Conservation (phyloP, 37 sponge, comb jelly and placozoan species). For the Spongilla lacustris region DNA sequence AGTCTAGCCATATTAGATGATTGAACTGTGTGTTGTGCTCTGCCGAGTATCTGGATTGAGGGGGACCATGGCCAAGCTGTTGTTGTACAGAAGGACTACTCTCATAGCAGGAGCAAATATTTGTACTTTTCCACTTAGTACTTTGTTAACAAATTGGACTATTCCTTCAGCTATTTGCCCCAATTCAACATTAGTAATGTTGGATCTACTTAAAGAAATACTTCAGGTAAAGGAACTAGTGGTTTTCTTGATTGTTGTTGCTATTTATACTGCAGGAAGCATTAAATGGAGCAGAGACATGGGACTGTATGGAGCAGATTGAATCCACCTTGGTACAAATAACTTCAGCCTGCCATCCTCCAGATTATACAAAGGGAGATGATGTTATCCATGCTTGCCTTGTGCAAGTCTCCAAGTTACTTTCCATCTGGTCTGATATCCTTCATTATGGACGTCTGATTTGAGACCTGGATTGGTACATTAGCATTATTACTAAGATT, state of each 20-base stretch:
- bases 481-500: too few species aligned
- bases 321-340: not conserved
- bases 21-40: not conserved
- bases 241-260: not conserved
- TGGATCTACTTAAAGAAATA: not conserved
- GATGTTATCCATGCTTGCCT: not conserved
- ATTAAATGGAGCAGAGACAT: not conserved
- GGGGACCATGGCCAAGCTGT: not conserved
- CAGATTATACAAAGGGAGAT: not conserved
- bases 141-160: not conserved
- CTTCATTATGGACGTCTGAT: not conserved
- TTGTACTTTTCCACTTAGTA: not conserved
- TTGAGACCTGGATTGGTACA: too few species aligned
- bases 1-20: not conserved
- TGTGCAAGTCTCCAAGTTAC: not conserved
- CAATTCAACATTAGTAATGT: not conserved
- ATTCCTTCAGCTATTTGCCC: not conserved
- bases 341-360: not conserved
- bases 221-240: not conserved
- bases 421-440: slow-evolving; percentile 1
- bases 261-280: not conserved
- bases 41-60: not conserved
- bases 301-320: not conserved
- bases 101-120: too few species aligned
- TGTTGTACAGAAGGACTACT: not conserved